These are phyloP conservation scores for Euwallacea similis DNA, from an alignment of 1,140 invertebrate genomes.

Conservation along the genomic window DNA sequence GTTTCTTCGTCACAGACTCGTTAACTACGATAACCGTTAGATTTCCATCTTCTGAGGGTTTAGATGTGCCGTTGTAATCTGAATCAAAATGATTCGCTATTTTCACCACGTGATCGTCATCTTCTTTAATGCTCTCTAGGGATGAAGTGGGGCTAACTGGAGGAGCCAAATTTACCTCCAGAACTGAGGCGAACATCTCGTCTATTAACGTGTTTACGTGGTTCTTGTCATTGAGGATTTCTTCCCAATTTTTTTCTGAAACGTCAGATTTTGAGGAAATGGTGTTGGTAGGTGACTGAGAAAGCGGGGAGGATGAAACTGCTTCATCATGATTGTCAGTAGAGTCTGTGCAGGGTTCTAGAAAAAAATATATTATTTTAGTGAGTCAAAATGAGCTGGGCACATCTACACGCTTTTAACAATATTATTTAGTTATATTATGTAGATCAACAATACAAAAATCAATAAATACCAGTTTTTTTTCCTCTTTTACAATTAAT, in stretches of 20 bases:
- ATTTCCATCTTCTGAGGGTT: constrained; percentile 11
- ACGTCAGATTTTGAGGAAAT: background rate
- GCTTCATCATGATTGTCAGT: too few species aligned
- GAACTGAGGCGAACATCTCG: constrained; percentile 51
- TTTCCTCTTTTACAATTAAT: too few species aligned
- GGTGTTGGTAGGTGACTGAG: too few species aligned
- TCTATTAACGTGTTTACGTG: constrained; percentile 52
- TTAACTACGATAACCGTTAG: constrained; percentile 45
- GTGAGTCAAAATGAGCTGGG: too few species aligned
- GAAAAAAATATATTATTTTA: too few species aligned
- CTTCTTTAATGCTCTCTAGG: constrained; percentile 22
- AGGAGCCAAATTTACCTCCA: constrained; percentile 40
- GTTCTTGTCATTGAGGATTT: constrained; percentile 43
- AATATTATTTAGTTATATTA: too few species aligned
- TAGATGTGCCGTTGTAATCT: background rate
- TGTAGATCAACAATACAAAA: too few species aligned
- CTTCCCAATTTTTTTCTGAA: constrained; percentile 7
- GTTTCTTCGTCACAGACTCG: constrained; percentile 13
- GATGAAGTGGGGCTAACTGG: constrained; percentile 24
- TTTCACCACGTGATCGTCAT: constrained; percentile 22
- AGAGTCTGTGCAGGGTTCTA: too few species aligned
- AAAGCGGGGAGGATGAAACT: too few species aligned
- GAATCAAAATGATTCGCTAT: constrained; percentile 22
- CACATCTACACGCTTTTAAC: too few species aligned
- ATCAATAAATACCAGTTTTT: too few species aligned